These are phyloP conservation scores for Macrosiphum euphorbiae DNA, from an alignment of 2,888 invertebrate species.

Conservation along the genomic window DNA sequence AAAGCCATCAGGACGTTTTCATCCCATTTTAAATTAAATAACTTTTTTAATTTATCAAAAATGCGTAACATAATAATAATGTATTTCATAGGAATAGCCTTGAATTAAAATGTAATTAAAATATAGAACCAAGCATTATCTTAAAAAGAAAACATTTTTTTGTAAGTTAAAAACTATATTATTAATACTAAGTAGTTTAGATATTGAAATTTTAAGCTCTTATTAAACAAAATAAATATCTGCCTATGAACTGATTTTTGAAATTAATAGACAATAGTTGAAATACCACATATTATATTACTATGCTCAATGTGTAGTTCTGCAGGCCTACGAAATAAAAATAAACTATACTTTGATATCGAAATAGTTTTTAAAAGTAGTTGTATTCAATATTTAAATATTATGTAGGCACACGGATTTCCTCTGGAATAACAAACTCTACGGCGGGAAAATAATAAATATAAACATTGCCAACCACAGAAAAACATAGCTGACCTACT, in stretches of 20 bases:
- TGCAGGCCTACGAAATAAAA: not conserved
- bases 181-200: not conserved
- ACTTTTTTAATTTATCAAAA: not conserved
- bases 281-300: not conserved
- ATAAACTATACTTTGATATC: conserved; percentile 16
- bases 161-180: not conserved
- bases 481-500: conserved; percentile 44
- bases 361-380: not conserved
- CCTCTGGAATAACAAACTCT: conserved; percentile 13
- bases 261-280: not conserved
- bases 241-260: not conserved
- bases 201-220: not conserved
- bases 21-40: not conserved
- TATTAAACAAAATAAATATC: not conserved
- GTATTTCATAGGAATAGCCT: not conserved
- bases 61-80: not conserved
- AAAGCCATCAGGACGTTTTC: not conserved
- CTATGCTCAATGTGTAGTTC: not conserved
- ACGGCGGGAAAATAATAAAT: conserved; percentile 26
- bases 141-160: not conserved
- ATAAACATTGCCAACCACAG: conserved; percentile 18
- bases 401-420: not conserved
- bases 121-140: not conserved
- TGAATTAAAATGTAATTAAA: not conserved
- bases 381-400: not conserved